Evolutionary conservation across 2,888 invertebrate genomes (phyloP).

Genomic region (Polydesmus complanatus): DNA sequence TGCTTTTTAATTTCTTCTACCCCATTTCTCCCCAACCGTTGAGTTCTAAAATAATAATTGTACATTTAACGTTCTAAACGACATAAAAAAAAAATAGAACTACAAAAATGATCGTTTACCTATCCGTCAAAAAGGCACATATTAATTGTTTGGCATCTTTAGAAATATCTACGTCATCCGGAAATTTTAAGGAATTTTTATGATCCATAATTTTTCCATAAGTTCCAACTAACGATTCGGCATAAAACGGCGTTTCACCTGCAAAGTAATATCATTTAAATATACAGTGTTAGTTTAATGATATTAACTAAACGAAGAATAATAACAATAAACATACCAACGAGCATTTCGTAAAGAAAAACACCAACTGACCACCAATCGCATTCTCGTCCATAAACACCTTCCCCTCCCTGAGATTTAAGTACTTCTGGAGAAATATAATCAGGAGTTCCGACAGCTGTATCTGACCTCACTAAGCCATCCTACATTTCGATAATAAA

Average conservation of each 20-base stretch:
- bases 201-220: slow-evolving; percentile 99
- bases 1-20: slow-evolving; percentile 90
- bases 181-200: slow-evolving; percentile 86
- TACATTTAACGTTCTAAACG: background rate
- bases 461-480: slow-evolving; percentile 88
- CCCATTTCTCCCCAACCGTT: slow-evolving; percentile 77
- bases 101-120: slow-evolving; percentile 35
- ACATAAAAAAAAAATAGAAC: slow-evolving; percentile 1
- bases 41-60: slow-evolving; percentile 37
- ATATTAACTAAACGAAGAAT: background rate
- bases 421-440: slow-evolving; percentile 98
- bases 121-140: slow-evolving; percentile 83
- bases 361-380: slow-evolving; percentile 99
- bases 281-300: background rate
- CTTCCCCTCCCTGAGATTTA: slow-evolving; percentile 79
- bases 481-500: slow-evolving; percentile 41
- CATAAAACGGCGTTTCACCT: slow-evolving; percentile 93
- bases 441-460: slow-evolving; percentile 98
- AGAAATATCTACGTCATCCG: slow-evolving; percentile 80
- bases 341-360: slow-evolving; percentile 96
- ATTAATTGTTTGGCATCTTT: slow-evolving; percentile 58
- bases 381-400: slow-evolving; percentile 92
- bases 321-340: slow-evolving; percentile 42
- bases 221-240: slow-evolving; percentile 93
- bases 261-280: slow-evolving; percentile 6